A percentile compares a stretch with the other conserved stretches of the same genome.
Conservation (phyloP, 2,113 vertebrate species). For the Phalacrocorax aristotelis region DNA sequence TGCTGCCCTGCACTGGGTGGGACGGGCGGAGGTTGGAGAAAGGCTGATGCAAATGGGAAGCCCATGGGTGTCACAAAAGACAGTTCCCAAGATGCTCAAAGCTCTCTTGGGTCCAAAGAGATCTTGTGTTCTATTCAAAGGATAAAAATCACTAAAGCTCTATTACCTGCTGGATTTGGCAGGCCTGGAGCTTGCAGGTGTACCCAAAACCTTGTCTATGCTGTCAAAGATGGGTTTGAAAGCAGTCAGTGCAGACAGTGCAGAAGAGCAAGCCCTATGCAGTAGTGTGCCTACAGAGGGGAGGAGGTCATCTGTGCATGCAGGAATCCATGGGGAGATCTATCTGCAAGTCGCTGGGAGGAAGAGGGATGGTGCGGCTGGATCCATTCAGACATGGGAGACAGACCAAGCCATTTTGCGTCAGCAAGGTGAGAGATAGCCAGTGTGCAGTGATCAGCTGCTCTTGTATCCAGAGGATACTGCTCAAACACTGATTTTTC, state of each 20-base stretch:
- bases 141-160: neutral
- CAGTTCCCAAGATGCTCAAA: neutral
- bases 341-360: neutral
- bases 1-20: neutral
- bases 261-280: neutral
- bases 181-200: neutral
- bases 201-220: neutral
- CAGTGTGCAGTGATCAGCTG: neutral
- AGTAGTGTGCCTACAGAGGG: too few species aligned
- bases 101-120: neutral
- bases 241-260: neutral
- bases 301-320: neutral
- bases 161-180: neutral
- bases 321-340: neutral
- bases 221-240: neutral
- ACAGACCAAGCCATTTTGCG: neutral
- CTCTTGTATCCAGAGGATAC: neutral
- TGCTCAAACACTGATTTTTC: slow-evolving; percentile 7
- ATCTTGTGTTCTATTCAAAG: neutral
- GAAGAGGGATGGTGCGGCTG: neutral
- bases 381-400: neutral
- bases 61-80: neutral
- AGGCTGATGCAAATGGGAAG: neutral
- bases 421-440: neutral
- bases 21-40: neutral